These are phyloP conservation scores for Neoarius graeffei DNA, from an alignment of 2,113 vertebrate species.

Conservation along the genomic window DNA sequence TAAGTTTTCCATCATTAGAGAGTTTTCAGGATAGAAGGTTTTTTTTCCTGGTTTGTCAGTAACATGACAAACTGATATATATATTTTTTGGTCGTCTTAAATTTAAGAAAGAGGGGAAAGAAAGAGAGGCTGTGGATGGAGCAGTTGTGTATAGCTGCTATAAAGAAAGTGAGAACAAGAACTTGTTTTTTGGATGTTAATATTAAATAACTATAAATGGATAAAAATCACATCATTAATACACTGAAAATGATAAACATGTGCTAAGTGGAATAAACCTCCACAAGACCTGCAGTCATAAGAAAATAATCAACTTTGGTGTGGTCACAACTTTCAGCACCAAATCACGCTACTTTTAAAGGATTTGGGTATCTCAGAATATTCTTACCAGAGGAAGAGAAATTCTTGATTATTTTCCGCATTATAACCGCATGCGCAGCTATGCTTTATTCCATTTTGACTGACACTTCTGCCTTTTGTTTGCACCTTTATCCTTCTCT, in stretches of 20 bases:
- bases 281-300: neutral
- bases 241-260: neutral
- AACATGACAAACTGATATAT: neutral
- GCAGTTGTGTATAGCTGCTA: neutral
- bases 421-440: neutral
- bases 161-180: neutral
- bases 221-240: neutral
- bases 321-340: neutral
- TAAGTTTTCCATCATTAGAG: neutral
- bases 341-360: neutral
- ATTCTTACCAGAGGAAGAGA: no score
- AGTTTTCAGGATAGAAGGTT: neutral
- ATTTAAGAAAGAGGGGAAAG: neutral
- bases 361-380: no score
- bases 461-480: neutral
- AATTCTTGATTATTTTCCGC: neutral
- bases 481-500: neutral
- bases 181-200: neutral
- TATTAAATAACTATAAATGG: neutral
- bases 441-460: neutral
- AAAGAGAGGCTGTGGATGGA: neutral
- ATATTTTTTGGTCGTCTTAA: neutral
- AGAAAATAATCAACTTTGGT: neutral
- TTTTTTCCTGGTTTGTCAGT: neutral
- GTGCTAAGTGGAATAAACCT: neutral